phyloP scores from a whole-genome alignment of 2,888 invertebrate genomes.

The Drosophila parthenogenetica region DNA sequence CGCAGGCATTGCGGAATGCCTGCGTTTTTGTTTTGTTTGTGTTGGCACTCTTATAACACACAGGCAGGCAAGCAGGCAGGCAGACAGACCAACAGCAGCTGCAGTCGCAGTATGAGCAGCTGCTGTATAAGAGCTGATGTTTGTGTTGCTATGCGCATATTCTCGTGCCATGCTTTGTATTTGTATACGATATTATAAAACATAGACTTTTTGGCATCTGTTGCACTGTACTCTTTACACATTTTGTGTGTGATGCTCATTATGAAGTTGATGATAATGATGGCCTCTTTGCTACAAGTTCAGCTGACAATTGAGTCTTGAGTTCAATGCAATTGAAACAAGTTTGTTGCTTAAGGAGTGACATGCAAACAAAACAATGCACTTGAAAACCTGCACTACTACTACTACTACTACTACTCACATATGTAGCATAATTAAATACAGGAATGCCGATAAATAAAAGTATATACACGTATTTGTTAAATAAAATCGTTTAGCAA shows the following conservation, averaged over 20 bases:
- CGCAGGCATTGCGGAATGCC: constrained; percentile 20
- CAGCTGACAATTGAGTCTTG: constrained; percentile 46
- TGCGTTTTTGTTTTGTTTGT: constrained; percentile 31
- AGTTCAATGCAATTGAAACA: constrained; percentile 68
- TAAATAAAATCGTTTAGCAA: constrained; percentile 59
- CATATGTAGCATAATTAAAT: background rate
- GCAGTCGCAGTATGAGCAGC: constrained; percentile 7
- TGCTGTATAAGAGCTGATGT: constrained; percentile 47
- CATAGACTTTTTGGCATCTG: constrained; percentile 43
- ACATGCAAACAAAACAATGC: constrained; percentile 52
- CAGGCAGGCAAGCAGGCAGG: background rate
- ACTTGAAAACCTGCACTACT: constrained; percentile 61
- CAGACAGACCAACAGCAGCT: constrained; percentile 19
- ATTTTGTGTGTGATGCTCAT: background rate
- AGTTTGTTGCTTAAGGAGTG: constrained; percentile 55
- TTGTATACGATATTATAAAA: constrained; percentile 36
- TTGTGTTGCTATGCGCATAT: constrained; percentile 50
- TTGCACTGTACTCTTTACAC: constrained; percentile 31
- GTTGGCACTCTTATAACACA: constrained; percentile 36
- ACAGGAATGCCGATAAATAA: background rate
- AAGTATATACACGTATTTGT: constrained; percentile 6
- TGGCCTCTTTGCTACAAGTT: constrained; percentile 48
- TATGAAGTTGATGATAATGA: background rate
- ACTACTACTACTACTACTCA: constrained; percentile 35
- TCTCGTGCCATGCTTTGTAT: constrained; percentile 19